phyloP scores from a whole-genome alignment of 37 sponge, comb jelly and placozoan genomes.

The Theonella swinhoei region DNA sequence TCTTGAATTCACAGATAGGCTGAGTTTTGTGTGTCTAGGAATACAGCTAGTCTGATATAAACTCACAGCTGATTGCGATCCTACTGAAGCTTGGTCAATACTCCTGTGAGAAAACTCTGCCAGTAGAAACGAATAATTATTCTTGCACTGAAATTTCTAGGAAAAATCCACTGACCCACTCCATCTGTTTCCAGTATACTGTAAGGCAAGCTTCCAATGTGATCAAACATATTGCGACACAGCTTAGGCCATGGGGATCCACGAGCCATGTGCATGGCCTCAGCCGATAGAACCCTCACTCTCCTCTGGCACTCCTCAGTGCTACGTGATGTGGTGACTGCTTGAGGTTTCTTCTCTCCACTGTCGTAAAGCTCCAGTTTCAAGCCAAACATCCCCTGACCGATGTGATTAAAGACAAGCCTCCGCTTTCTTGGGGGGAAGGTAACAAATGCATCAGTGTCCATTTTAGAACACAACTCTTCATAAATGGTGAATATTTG shows the following conservation, averaged over 20 bases:
- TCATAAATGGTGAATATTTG: conserved; percentile 16
- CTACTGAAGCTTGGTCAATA: background rate
- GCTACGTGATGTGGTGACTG: background rate
- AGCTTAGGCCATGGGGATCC: background rate
- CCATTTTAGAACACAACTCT: background rate
- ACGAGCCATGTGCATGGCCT: background rate
- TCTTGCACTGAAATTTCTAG: background rate
- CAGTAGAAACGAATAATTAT: too few species aligned
- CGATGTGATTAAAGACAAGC: background rate
- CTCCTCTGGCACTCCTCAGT: background rate
- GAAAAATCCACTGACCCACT: background rate
- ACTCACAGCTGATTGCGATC: background rate
- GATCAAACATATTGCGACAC: background rate
- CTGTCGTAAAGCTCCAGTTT: background rate
- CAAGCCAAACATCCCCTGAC: background rate
- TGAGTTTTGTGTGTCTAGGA: background rate
- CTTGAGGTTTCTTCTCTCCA: background rate
- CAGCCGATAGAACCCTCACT: background rate
- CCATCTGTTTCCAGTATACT: background rate
- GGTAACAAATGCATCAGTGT: background rate
- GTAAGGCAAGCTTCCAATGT: background rate
- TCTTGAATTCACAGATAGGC: background rate
- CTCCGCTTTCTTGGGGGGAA: background rate
- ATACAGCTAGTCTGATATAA: background rate
- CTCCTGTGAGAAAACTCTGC: background rate